Evolutionary conservation across 2,888 invertebrate genomes (phyloP), one percentile per base, ranked within the genome.

Genomic region (Melanargia galathea): DNA sequence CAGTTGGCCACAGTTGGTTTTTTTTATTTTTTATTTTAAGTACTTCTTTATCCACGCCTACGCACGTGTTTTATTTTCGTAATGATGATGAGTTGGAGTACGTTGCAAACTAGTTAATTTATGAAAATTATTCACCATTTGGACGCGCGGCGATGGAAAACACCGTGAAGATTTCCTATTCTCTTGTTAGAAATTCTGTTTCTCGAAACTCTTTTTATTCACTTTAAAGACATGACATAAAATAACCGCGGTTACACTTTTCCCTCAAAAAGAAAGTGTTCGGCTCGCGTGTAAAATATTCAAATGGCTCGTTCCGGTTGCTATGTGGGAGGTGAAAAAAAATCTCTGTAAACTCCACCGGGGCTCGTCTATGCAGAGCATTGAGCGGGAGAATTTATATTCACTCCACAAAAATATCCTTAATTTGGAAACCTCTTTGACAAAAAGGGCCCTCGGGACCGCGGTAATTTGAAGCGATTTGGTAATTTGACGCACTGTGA

Each of bases 401-500:
- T 57, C 35, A 52, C 51, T 52, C 52, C 54, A 30, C 55, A 67
- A 69, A 65, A 63, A 66, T 65, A 54, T 68, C 49, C 71, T 71
- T 68, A 70, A 74, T 70, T 71, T 66, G 55, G 69, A 71, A 70
- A 68, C 67, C 69, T 62, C 61, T 60, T 70, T 65, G 62, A 66
- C 62, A 68, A 69, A 68, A 71, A 67, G 67, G 55, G 58, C 54
- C 64, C 59, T 69, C 66, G 71, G 60, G 62, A 45, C 64, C 59
- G 69, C 64, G 70, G 70, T 74, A 75, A 74, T 75, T 75, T 73
- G 71, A 74, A 71, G n/a, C 71, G 72, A 71, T 73, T 73, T 71
- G 68, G 69, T 72, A 74, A 74, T 73, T 72, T 71, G 68, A 67
- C 70, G 66, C 70, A 70, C 68, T 69, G 45, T 5, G 45, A 22